Conservation (phyloP, 1,140 invertebrate species). For the Ctenoplectra terminalis region DNA sequence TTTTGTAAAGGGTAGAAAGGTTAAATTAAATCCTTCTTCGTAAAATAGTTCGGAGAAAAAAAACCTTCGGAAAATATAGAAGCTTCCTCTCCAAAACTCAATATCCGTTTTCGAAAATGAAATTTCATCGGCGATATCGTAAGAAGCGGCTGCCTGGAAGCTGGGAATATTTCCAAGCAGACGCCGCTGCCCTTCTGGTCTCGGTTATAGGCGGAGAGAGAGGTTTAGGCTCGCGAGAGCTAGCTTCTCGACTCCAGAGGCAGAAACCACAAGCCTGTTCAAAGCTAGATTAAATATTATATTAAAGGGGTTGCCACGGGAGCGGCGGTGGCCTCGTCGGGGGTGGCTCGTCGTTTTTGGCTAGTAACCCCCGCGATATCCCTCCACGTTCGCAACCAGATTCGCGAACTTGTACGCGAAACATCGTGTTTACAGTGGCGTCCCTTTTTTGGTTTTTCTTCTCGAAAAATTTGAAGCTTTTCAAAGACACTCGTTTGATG, state of each 20-base stretch:
- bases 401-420: constrained; percentile 57
- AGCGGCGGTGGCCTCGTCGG: constrained; percentile 68
- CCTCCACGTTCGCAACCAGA: constrained; percentile 53
- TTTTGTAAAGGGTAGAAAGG: too few species aligned
- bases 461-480: neutral
- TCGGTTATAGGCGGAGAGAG: constrained; percentile 59
- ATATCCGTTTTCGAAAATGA: constrained; percentile 18
- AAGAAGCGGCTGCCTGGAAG: constrained; percentile 27
- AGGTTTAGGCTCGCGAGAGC: constrained; percentile 64
- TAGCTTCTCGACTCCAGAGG: constrained; percentile 78
- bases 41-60: too few species aligned
- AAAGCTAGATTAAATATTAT: constrained; percentile 84
- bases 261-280: constrained; percentile 82
- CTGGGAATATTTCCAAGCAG: constrained; percentile 66
- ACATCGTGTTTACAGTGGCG: neutral
- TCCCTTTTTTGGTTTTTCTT: neutral
- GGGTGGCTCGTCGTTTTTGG: constrained; percentile 60
- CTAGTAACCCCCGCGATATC: constrained; percentile 46
- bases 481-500: neutral
- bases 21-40: too few species aligned
- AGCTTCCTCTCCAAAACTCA: neutral
- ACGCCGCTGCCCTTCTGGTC: constrained; percentile 22
- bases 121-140: constrained; percentile 35
- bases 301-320: constrained; percentile 82
- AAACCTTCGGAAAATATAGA: too few species aligned